phyloP scores from a whole-genome alignment of 2,888 invertebrate genomes.

The Plutella xylostella region DNA sequence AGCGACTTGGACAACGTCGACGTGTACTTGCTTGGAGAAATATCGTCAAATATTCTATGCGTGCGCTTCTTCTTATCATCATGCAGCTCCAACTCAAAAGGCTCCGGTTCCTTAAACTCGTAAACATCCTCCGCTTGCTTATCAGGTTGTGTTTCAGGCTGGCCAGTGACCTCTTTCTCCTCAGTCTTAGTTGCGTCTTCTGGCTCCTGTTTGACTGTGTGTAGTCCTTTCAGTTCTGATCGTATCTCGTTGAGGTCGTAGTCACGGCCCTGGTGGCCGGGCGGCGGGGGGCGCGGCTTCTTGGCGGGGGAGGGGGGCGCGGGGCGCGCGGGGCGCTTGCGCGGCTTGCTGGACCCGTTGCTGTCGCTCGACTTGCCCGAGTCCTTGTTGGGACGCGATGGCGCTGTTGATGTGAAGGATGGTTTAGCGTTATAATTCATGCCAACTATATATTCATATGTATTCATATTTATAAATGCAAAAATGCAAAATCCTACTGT shows the following conservation, averaged over 20 bases:
- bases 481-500: too few species aligned
- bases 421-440: too few species aligned
- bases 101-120: conserved; percentile 91
- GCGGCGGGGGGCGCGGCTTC: conserved; percentile 35
- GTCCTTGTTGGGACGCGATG: conserved; percentile 46
- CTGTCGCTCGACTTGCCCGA: conserved; percentile 54
- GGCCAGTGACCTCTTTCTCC: conserved; percentile 17
- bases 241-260: conserved; percentile 88
- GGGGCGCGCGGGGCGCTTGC: conserved; percentile 46
- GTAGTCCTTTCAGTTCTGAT: conserved; percentile 84
- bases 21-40: conserved; percentile 60
- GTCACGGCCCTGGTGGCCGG: conserved; percentile 68
- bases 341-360: conserved; percentile 50
- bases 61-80: conserved; percentile 64
- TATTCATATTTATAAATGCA: too few species aligned
- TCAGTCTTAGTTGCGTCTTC: conserved; percentile 23
- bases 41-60: conserved; percentile 63
- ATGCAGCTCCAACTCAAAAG: conserved; percentile 85
- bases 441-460: too few species aligned
- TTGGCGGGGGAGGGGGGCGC: conserved; percentile 50
- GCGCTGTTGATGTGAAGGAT: conserved; percentile 27
- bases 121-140: conserved; percentile 77
- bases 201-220: conserved; percentile 59
- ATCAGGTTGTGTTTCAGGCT: conserved; percentile 23
- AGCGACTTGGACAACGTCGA: conserved; percentile 54